Base-by-base conservation (phyloP, 1,140 invertebrate genomes). In the Aphelenchoides fujianensis region DNA sequence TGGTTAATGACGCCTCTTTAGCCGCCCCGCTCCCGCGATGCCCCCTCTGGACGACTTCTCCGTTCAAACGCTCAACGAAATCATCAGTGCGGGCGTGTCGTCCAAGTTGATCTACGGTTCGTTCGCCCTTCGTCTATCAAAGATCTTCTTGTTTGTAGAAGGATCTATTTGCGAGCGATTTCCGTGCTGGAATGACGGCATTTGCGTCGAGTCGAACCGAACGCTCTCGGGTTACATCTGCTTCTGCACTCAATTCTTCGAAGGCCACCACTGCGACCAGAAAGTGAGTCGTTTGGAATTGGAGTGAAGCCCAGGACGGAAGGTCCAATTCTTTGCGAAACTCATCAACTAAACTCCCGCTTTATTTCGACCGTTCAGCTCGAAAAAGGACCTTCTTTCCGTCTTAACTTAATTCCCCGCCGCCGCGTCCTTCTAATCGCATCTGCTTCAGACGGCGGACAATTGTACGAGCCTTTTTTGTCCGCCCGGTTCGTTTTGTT, bases 151-250 rank as follows among this genome's bases (percentile, higher is more conserved):
- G n/a, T n/a, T n/a, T 73, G 23, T 62, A 73, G 71, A 73, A 62
- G 71, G 69, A 19, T 32, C 23, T 23, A 48, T 73, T 36, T 73
- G 71, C 36, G 71, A 71, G 16, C 28, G 55, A 35, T 73, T 69
- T 73, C 71, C 71, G 19, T 73, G 71, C 57, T 71, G 69, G 54
- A 73, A 73, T 34, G 71, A 73, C 57, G 71, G 71, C 1, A 7
- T 32, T 35, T 73, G 71, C 36, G 23, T 73, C 27, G 71, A 73
- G 34, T 72, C 69, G 5, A 72, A 71, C 34, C 69, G 28, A 73
- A 37, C 53, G 1, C 9, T 19, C 35, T 3, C n/a, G 16, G 68
- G 67, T 16, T 73, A 73, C 69, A 35, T 61, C 27, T 73, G 71
- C 57, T 7, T 73, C 53, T 73, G 71, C 37, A 30, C n/a, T 27